Conservation (phyloP, 1,140 invertebrate genomes). For the Drosophila albomicans region DNA sequence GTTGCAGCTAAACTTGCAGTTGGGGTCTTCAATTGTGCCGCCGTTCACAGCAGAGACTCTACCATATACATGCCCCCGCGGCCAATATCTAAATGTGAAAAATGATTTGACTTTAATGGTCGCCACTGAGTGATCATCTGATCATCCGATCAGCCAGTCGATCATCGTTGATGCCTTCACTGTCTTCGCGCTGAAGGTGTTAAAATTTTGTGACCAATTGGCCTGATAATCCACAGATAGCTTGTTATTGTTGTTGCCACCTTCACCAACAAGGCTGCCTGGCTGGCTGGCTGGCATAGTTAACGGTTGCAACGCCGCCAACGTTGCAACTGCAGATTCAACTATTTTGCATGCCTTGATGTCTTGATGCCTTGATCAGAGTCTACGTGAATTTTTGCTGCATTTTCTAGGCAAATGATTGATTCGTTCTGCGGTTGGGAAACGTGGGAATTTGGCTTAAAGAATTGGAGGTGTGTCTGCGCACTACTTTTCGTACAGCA, state of each 20-base stretch:
- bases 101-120: constrained; percentile 85
- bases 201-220: constrained; percentile 83
- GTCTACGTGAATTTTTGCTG: constrained; percentile 13
- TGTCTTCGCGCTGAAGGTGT: constrained; percentile 58
- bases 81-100: constrained; percentile 82
- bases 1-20: constrained; percentile 16
- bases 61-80: constrained; percentile 37
- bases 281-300: constrained; percentile 10
- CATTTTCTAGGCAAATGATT: constrained; percentile 67
- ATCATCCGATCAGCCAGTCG: constrained; percentile 41
- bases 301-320: constrained; percentile 53
- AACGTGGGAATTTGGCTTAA: constrained; percentile 73
- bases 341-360: constrained; percentile 56
- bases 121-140: constrained; percentile 78
- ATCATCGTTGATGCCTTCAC: constrained; percentile 19
- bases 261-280: neutral
- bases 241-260: constrained; percentile 20
- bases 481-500: constrained; percentile 67
- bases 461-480: constrained; percentile 69
- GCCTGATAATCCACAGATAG: constrained; percentile 23
- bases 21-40: constrained; percentile 74
- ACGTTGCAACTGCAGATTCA: constrained; percentile 7
- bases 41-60: constrained; percentile 32
- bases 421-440: constrained; percentile 71
- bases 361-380: neutral